phyloP scores from a whole-genome alignment of 2,113 vertebrate species.

The Illadopsis cleaveri region DNA sequence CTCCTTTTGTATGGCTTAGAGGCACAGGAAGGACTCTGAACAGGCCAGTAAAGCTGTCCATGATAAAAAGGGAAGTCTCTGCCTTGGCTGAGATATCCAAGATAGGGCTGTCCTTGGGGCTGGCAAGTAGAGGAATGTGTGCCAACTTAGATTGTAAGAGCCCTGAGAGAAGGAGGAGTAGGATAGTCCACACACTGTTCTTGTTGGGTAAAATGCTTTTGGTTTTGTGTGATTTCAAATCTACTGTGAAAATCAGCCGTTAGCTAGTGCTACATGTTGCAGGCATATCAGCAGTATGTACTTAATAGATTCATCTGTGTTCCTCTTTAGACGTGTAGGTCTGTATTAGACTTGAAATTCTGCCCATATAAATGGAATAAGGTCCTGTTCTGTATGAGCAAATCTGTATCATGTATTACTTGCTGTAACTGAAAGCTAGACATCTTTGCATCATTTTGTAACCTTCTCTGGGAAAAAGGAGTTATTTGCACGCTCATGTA shows the following conservation, averaged over 20 bases:
- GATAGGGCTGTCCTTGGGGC: not conserved
- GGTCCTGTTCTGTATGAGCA: not conserved
- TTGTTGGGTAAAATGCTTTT: not conserved
- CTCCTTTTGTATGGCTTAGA: not conserved
- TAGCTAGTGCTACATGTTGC: not conserved
- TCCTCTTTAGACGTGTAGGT: not conserved
- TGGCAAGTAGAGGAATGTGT: not conserved
- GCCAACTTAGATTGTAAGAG: not conserved
- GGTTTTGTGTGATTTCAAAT: not conserved
- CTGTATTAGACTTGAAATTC: not conserved
- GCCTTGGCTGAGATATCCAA: not conserved
- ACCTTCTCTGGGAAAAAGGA: not conserved
- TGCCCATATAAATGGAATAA: not conserved
- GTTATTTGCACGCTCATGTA: not conserved
- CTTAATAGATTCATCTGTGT: not conserved
- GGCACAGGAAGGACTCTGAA: not conserved
- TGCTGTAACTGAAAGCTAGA: not conserved
- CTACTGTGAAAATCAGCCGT: not conserved
- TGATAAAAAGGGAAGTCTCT: not conserved
- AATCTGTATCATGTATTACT: not conserved
- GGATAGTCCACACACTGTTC: accelerated
- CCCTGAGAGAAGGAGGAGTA: not conserved
- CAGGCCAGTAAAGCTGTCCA: not conserved
- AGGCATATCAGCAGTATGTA: not conserved
- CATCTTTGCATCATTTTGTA: not conserved